phyloP scores from a whole-genome alignment of 2,888 invertebrate genomes.

The Fissipunctia ypsillon region DNA sequence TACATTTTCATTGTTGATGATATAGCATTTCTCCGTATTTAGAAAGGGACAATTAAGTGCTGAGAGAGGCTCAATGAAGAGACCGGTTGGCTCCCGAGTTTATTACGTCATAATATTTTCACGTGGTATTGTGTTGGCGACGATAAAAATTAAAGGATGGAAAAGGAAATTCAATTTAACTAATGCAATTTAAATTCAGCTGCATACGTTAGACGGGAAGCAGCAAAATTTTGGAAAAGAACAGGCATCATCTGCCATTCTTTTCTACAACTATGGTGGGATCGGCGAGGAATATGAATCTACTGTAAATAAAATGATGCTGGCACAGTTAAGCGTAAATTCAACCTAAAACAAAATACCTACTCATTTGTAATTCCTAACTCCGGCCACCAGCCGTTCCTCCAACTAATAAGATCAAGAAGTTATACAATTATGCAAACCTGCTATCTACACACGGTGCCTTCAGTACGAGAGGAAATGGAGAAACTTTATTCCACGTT shows the following conservation, averaged over 20 bases:
- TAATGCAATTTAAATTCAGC: neutral
- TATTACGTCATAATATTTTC: neutral
- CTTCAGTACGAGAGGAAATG: constrained; percentile 49
- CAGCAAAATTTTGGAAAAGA: neutral
- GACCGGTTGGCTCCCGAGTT: neutral
- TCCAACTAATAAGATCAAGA: constrained; percentile 19
- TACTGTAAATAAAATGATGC: neutral
- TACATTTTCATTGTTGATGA: constrained; percentile 13
- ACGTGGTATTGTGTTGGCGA: neutral
- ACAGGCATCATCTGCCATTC: neutral
- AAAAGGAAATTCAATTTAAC: neutral
- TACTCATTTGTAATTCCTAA: constrained; percentile 6
- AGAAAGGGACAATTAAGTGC: neutral
- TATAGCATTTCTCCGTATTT: neutral
- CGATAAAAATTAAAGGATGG: neutral
- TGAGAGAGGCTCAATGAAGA: neutral
- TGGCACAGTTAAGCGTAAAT: neutral
- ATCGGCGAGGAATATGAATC: neutral
- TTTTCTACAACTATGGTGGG: too few species aligned
- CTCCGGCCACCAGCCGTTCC: neutral
- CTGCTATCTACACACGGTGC: constrained; percentile 7
- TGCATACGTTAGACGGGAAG: neutral
- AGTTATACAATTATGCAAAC: constrained; percentile 22
- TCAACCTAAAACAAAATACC: neutral
- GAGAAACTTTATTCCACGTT: constrained; percentile 63